A percentile compares a stretch with the other conserved stretches of the same genome.
Conservation (phyloP, 2,797 vertebrate species). For the Smutsia gigantea region DNA sequence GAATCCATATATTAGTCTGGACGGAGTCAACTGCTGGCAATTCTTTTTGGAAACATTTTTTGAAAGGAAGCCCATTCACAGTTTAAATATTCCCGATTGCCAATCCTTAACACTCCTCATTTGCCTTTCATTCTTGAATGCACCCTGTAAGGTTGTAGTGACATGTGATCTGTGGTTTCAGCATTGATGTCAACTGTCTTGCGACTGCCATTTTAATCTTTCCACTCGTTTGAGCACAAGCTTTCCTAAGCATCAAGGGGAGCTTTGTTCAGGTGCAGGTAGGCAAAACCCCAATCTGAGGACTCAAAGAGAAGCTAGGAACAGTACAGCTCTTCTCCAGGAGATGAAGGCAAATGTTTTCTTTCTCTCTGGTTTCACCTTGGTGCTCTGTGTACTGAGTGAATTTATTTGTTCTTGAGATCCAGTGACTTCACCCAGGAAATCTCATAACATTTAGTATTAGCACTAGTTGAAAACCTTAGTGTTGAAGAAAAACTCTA, state of each 20-base stretch:
- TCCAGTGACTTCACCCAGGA: neutral
- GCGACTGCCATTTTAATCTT: neutral
- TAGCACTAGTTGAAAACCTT: neutral
- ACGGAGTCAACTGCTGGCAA: neutral
- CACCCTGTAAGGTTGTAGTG: neutral
- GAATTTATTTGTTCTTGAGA: constrained; percentile 7
- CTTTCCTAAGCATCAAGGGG: neutral
- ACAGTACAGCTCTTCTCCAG: neutral
- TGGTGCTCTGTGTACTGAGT: neutral
- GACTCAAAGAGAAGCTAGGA: neutral
- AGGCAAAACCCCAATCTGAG: neutral
- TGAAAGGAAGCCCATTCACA: neutral
- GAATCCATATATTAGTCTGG: neutral
- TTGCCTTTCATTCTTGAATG: neutral
- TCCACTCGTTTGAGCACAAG: no score
- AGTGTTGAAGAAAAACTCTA: neutral
- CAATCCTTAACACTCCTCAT: neutral
- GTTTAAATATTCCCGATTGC: neutral
- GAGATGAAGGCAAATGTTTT: neutral
- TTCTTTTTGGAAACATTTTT: neutral
- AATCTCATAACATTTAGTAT: constrained; percentile 16
- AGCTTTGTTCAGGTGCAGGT: neutral
- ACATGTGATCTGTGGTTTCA: neutral
- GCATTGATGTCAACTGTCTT: neutral
- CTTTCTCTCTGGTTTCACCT: neutral